Evolutionary conservation across 2,113 vertebrate species (phyloP).

Genomic region (Notechis scutatus): DNA sequence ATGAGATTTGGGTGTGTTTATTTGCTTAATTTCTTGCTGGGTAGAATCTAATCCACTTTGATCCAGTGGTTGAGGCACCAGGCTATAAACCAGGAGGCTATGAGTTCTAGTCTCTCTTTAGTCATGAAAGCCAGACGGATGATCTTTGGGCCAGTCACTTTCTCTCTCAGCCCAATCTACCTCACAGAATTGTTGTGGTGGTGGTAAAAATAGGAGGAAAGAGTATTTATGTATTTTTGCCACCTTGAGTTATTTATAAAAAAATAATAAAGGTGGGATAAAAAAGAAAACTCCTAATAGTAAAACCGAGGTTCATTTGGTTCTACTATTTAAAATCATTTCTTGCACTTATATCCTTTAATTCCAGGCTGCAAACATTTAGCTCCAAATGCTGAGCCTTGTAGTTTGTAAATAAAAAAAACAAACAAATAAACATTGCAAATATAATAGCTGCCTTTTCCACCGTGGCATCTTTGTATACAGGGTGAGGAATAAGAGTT

Average conservation of each 20-base stretch:
- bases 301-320: neutral
- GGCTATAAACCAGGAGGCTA: neutral
- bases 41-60: neutral
- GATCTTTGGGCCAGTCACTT: neutral
- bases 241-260: neutral
- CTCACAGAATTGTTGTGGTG: neutral
- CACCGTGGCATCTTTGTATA: neutral
- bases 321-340: neutral
- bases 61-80: neutral
- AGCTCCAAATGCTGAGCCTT: neutral
- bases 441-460: neutral
- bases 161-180: neutral
- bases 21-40: neutral
- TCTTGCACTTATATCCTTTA: neutral
- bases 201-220: neutral
- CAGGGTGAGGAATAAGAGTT: neutral
- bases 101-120: neutral
- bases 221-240: neutral
- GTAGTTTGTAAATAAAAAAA: neutral
- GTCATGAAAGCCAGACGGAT: neutral
- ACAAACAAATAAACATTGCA: neutral
- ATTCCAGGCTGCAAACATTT: neutral
- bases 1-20: neutral
- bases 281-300: neutral
- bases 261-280: neutral